phyloP scores from a whole-genome alignment of 2,797 vertebrate species.

The Myotis planiceps region DNA sequence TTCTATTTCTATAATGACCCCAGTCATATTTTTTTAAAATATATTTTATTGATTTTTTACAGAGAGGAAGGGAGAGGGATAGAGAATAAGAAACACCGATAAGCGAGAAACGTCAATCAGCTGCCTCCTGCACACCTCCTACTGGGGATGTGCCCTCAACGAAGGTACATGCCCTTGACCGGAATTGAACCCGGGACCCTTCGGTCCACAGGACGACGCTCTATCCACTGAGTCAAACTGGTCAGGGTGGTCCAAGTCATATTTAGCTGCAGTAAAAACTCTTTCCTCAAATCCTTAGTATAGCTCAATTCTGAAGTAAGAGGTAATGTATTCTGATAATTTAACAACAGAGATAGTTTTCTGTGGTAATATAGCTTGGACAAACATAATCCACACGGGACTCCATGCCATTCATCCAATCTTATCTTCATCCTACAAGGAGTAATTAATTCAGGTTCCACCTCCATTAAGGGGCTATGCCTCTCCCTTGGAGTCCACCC shows the following conservation, averaged over 20 bases:
- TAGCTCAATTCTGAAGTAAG: slow-evolving; percentile 13
- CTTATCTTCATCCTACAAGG: neutral
- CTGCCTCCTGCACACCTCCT: too few species aligned
- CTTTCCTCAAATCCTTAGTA: neutral
- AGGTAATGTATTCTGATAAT: slow-evolving; percentile 2
- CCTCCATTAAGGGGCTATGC: neutral
- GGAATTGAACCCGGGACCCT: too few species aligned
- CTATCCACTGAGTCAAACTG: too few species aligned
- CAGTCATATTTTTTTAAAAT: neutral
- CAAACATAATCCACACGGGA: neutral
- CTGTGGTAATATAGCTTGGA: neutral
- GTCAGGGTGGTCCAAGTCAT: neutral
- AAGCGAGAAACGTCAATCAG: too few species aligned
- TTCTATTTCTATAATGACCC: neutral
- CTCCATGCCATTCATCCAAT: neutral
- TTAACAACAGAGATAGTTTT: neutral
- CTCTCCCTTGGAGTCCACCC: neutral
- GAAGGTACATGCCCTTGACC: too few species aligned
- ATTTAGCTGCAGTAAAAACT: slow-evolving; percentile 28
- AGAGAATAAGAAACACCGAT: too few species aligned
- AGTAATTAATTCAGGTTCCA: neutral
- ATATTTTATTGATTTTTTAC: too few species aligned
- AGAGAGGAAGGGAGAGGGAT: too few species aligned
- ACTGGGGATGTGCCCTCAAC: too few species aligned
- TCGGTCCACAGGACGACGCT: too few species aligned